Conservation (phyloP, 2,888 invertebrate genomes). For the Tortrix viridana region DNA sequence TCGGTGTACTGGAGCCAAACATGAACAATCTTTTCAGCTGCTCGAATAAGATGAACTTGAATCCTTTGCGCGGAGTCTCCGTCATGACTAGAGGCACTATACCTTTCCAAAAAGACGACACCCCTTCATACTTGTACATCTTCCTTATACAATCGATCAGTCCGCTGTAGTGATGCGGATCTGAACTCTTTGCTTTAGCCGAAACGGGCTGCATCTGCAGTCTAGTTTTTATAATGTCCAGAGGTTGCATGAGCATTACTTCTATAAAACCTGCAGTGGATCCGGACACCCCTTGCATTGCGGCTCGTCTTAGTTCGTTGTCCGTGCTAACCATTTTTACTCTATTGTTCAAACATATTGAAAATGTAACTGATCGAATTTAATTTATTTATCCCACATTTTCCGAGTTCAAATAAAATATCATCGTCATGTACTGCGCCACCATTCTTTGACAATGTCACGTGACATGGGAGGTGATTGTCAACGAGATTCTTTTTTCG, state of each 20-base stretch:
- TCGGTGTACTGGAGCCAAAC: constrained; percentile 89
- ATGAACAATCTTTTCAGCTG: constrained; percentile 94
- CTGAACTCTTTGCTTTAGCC: constrained; percentile 54
- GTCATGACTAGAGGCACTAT: constrained; percentile 96
- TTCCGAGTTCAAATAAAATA: too few species aligned
- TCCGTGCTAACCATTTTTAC: constrained; percentile 67
- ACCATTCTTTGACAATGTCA: too few species aligned
- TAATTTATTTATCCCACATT: too few species aligned
- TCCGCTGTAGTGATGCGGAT: constrained; percentile 88
- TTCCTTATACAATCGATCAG: constrained; percentile 94
- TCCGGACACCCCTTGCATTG: constrained; percentile 93
- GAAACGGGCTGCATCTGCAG: constrained; percentile 68
- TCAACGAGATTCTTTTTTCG: too few species aligned
- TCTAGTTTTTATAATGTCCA: constrained; percentile 96
- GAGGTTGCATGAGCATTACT: constrained; percentile 97
- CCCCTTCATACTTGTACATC: constrained; percentile 94
- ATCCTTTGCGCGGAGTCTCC: constrained; percentile 97
- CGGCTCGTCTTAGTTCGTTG: constrained; percentile 86
- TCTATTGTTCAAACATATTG: too few species aligned
- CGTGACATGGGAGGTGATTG: too few species aligned
- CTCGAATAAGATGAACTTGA: constrained; percentile 97
- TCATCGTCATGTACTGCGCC: too few species aligned
- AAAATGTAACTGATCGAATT: too few species aligned
- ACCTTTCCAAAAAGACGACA: constrained; percentile 95
- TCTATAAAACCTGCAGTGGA: constrained; percentile 97